Evolutionary conservation across 1,140 invertebrate species (phyloP).

Genomic region (Drosophila guanche): DNA sequence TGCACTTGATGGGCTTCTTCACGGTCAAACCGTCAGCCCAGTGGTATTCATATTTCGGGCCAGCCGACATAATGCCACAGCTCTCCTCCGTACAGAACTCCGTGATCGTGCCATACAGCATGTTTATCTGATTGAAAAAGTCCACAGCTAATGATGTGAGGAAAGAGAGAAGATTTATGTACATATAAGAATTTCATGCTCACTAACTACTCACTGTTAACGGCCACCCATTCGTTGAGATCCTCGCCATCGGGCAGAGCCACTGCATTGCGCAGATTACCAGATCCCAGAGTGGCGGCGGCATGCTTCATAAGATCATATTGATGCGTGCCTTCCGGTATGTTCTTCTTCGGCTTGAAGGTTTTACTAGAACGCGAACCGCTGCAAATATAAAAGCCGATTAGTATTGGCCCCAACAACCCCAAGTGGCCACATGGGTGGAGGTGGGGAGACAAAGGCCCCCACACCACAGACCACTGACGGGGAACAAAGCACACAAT

Average conservation of each 20-base stretch:
- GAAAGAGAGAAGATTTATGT: neutral
- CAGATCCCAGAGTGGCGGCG: conserved; percentile 98
- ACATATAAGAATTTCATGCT: too few relatives aligned
- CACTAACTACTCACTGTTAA: conserved; percentile 92
- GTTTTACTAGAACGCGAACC: conserved; percentile 93
- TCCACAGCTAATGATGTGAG: conserved; percentile 90
- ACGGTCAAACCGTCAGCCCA: conserved; percentile 99
- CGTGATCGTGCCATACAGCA: conserved; percentile 99
- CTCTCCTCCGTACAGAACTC: conserved; percentile 99
- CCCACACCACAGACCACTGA: conserved; percentile 20
- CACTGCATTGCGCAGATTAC: conserved; percentile 97
- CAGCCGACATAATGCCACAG: conserved; percentile 98
- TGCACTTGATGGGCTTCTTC: conserved; percentile 99
- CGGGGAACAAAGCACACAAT: conserved; percentile 37
- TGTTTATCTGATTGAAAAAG: conserved; percentile 99
- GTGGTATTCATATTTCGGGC: conserved; percentile 99
- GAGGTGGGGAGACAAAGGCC: conserved; percentile 28
- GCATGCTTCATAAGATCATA: conserved; percentile 99
- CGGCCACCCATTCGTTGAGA: conserved; percentile 99
- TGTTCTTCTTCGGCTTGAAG: conserved; percentile 99
- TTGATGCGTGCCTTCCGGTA: conserved; percentile 99
- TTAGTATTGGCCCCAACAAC: conserved; percentile 37
- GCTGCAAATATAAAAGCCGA: conserved; percentile 42
- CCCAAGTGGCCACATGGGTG: conserved; percentile 15
- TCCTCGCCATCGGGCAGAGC: conserved; percentile 99